phyloP scores from a whole-genome alignment of 2,113 vertebrate genomes.

The Trichomycterus rosablanca region DNA sequence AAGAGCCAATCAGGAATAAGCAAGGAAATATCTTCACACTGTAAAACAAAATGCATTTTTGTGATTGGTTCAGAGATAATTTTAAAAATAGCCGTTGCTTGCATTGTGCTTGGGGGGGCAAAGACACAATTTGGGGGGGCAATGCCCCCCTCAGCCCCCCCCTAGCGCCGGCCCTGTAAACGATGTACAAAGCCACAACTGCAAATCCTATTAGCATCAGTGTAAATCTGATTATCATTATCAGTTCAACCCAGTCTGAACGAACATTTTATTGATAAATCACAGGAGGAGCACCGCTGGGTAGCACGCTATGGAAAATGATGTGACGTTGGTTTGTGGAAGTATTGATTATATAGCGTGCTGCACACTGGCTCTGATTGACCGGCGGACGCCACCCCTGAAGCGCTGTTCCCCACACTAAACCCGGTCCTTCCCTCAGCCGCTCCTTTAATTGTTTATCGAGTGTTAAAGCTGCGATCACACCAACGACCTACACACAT shows the following conservation, averaged over 20 bases:
- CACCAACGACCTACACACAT: conserved; percentile 13
- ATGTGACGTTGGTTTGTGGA: conserved; percentile 14
- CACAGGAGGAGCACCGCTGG: background rate
- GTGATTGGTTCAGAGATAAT: no score
- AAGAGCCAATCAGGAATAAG: no score
- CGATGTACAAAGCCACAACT: background rate
- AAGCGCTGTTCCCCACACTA: conserved; percentile 21
- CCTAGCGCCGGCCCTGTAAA: no score
- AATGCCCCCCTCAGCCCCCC: no score
- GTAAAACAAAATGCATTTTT: background rate
- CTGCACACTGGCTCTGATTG: background rate
- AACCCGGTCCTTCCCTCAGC: conserved; percentile 16
- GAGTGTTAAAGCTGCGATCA: conserved; percentile 3
- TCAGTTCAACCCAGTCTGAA: background rate
- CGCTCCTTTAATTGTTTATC: conserved; percentile 21
- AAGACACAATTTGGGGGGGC: no score
- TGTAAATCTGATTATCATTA: conserved; percentile 10
- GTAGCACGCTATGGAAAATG: conserved; percentile 5
- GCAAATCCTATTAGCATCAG: background rate
- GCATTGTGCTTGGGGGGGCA: no score
- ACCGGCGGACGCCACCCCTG: conserved; percentile 19
- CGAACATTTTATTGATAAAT: background rate
- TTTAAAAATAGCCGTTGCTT: no score
- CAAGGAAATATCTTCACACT: background rate
- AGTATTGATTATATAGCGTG: conserved; percentile 32